Evolutionary conservation across 1,140 invertebrate genomes (phyloP).

Genomic region (Oreohelix idahoensis): DNA sequence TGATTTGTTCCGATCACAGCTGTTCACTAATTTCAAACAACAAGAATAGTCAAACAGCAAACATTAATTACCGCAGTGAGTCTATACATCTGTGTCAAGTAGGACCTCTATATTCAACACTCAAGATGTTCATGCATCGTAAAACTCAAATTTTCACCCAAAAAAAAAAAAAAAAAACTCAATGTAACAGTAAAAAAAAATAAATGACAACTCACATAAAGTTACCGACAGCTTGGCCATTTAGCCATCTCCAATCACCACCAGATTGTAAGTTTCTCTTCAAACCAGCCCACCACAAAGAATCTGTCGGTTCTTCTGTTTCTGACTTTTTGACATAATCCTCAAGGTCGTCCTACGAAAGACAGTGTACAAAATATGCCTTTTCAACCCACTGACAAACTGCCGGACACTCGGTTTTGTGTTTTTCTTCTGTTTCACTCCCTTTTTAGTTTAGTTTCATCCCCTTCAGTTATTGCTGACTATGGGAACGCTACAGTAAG

Average conservation of each 20-base stretch:
- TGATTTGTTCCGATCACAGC: too few species aligned
- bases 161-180: background rate
- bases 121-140: too few species aligned
- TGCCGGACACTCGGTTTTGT: background rate
- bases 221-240: too few species aligned
- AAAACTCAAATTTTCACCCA: background rate
- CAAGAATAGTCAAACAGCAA: background rate
- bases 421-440: background rate
- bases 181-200: background rate
- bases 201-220: background rate
- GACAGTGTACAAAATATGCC: background rate
- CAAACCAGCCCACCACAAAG: background rate
- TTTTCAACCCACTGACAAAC: background rate
- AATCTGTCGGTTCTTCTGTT: background rate
- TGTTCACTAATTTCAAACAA: too few species aligned
- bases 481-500: too few species aligned
- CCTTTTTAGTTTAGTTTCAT: too few species aligned
- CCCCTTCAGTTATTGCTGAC: too few species aligned
- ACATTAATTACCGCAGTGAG: too few species aligned
- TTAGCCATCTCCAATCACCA: background rate
- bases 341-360: background rate
- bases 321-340: background rate
- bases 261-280: background rate
- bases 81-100: too few species aligned
- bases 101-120: too few species aligned